Percentiles rank a stretch among this genome's conserved stretches.
phyloP scores from a whole-genome alignment of 2,113 vertebrate species.

The Artemisiospiza belli region DNA sequence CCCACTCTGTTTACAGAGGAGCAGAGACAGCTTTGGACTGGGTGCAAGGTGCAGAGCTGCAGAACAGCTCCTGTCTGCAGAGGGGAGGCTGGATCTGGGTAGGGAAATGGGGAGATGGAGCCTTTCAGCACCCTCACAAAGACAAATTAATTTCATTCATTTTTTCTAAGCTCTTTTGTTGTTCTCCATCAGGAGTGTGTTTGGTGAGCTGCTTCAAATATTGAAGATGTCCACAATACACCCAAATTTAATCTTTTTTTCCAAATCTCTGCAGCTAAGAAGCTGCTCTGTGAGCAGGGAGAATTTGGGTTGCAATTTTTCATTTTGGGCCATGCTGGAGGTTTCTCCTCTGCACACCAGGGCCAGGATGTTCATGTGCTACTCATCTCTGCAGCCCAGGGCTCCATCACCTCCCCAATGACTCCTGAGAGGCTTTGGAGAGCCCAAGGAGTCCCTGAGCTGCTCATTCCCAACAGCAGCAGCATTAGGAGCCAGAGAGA shows the following conservation, averaged over 20 bases:
- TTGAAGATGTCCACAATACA: not conserved
- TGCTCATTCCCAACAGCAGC: not conserved
- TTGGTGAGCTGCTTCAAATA: not conserved
- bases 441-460: not conserved
- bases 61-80: not conserved
- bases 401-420: not conserved
- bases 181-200: not conserved
- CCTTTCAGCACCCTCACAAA: not conserved
- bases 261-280: not conserved
- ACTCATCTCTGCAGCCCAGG: not conserved
- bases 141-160: not conserved
- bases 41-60: not conserved
- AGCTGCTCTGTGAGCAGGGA: not conserved
- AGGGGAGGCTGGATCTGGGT: not conserved
- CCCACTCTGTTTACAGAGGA: rapidly evolving
- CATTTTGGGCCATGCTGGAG: not conserved
- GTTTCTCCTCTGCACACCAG: not conserved
- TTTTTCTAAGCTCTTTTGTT: not conserved
- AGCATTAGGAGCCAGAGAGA: not conserved
- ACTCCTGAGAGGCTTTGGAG: not conserved
- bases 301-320: not conserved
- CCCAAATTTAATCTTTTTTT: not conserved
- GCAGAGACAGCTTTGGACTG: not conserved
- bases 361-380: not conserved
- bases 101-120: not conserved